Conservation (phyloP, 2,888 invertebrate species). For the Zygaena filipendulae region DNA sequence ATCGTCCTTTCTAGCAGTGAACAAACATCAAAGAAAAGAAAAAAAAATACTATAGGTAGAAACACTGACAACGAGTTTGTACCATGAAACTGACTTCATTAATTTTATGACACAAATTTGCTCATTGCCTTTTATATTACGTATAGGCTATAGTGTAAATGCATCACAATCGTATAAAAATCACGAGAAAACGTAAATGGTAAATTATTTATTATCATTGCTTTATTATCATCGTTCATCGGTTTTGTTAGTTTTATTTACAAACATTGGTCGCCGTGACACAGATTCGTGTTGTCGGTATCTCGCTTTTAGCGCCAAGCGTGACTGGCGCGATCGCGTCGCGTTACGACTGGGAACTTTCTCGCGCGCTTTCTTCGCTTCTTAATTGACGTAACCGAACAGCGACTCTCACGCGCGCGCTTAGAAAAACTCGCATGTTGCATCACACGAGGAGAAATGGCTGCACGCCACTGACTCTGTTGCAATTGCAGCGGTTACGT, state of each 20-base stretch:
- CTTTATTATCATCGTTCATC: too few species aligned
- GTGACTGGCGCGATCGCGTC: conserved; percentile 22
- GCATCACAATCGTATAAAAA: too few species aligned
- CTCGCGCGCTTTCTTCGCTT: conserved; percentile 60
- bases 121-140: too few species aligned
- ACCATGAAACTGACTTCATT: too few species aligned
- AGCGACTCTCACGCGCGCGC: conserved; percentile 57
- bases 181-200: too few species aligned
- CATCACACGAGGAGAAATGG: conserved; percentile 64
- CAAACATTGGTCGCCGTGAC: conserved; percentile 57
- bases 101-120: too few species aligned
- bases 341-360: conserved; percentile 55
- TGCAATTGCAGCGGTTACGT: conserved; percentile 56
- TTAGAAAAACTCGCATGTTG: conserved; percentile 55
- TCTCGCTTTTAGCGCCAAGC: conserved; percentile 12
- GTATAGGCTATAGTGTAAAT: too few species aligned
- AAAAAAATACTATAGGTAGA: too few species aligned
- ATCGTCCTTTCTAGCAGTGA: too few species aligned
- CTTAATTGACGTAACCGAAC: conserved; percentile 65
- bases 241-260: conserved; percentile 47
- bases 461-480: conserved; percentile 53
- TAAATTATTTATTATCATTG: too few species aligned
- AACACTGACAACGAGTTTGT: too few species aligned
- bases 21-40: too few species aligned
- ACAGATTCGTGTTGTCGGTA: conserved; percentile 32